Percentiles rank a stretch among this genome's conserved stretches.
Conservation (phyloP, 1,140 invertebrate species). For the Diorhabda carinulata region DNA sequence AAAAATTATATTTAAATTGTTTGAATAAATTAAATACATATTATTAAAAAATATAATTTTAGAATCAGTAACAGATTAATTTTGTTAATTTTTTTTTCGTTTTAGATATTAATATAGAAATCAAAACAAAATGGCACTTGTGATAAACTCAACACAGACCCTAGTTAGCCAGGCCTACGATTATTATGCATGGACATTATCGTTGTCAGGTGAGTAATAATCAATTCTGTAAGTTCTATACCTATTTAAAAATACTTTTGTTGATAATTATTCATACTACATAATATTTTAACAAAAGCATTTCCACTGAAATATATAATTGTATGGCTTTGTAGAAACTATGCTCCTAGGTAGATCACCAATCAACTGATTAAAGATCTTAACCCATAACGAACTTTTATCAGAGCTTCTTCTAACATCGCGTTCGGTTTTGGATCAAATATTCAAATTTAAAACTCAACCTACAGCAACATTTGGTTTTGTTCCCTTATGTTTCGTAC, state of each 20-base stretch:
- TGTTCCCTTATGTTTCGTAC: no score
- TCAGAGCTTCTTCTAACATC: no score
- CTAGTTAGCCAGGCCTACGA: conserved; percentile 60
- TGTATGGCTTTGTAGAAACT: neutral
- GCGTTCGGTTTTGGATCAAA: no score
- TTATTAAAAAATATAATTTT: no score
- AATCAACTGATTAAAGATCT: no score
- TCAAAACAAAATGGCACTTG: conserved; percentile 47
- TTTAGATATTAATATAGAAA: neutral
- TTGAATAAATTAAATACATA: no score
- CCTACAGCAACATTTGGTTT: no score
- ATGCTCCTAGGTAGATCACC: neutral
- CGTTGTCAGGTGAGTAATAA: conserved; percentile 58
- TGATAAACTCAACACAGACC: conserved; percentile 61
- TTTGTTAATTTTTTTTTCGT: no score
- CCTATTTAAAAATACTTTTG: neutral
- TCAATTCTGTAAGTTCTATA: neutral
- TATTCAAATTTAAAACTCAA: no score
- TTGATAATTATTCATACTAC: neutral
- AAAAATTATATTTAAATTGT: no score
- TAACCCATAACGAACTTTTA: no score
- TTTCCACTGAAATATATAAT: neutral
- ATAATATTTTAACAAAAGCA: neutral
- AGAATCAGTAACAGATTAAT: no score
- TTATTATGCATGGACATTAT: conserved; percentile 69